phyloP scores from a whole-genome alignment of 2,888 invertebrate genomes.

The Oligia latruncula region DNA sequence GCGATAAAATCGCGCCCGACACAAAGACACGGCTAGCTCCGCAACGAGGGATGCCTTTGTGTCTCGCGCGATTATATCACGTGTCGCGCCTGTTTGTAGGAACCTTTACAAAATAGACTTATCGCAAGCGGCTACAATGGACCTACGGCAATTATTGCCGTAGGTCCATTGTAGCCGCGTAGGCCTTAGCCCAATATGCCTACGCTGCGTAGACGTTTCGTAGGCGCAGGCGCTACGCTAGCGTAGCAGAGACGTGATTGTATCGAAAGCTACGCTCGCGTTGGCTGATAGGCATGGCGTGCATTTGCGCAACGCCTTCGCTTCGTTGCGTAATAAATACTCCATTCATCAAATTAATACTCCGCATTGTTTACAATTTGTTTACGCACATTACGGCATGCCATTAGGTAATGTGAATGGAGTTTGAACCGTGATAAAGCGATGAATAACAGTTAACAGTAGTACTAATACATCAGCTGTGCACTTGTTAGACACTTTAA shows the following conservation, averaged over 20 bases:
- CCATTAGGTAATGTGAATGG: slow-evolving; percentile 9
- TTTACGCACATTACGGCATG: slow-evolving; percentile 10
- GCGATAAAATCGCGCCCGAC: no score
- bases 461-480: not conserved
- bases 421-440: slow-evolving; percentile 30
- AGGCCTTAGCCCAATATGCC: not conserved
- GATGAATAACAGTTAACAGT: not conserved
- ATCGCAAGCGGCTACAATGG: no score
- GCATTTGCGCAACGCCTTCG: not conserved
- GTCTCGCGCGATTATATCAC: no score
- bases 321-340: not conserved
- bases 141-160: no score
- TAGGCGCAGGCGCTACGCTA: not conserved
- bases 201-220: not conserved
- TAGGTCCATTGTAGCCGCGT: not conserved
- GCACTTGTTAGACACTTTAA: not conserved
- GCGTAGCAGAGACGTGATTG: not conserved
- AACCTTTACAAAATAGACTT: not conserved
- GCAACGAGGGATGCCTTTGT: no score
- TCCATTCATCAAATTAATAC: slow-evolving; percentile 24
- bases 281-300: not conserved
- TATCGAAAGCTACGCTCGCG: not conserved
- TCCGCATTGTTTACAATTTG: slow-evolving; percentile 15
- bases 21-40: no score
- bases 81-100: no score